phyloP scores from a whole-genome alignment of 2,888 invertebrate genomes.

The Macrosoma leucophasiata region DNA sequence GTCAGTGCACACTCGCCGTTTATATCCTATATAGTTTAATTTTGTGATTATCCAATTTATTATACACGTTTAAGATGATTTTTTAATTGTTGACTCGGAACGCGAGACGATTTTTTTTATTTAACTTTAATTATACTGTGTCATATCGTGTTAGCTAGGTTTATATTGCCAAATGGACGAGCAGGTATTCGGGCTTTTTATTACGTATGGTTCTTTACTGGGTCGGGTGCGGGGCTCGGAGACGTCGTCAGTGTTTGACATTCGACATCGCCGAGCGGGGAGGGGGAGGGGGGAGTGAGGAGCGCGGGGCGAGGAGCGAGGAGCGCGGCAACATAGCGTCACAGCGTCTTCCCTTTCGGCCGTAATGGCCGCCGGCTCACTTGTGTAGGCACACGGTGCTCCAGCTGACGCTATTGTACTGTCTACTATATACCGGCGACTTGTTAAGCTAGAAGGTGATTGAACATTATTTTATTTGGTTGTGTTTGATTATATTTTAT shows the following conservation, averaged over 20 bases:
- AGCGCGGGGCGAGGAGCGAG: too few relatives aligned
- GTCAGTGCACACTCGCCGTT: constrained; percentile 19
- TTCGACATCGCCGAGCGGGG: too few relatives aligned
- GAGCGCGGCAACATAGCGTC: too few relatives aligned
- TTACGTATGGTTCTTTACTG: constrained; percentile 18
- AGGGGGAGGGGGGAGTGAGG: too few relatives aligned
- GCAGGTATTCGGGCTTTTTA: constrained; percentile 7
- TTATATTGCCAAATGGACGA: constrained; percentile 2
- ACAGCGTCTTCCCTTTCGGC: too few relatives aligned
- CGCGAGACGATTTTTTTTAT: constrained; percentile 30
- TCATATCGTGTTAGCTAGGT: constrained; percentile 45
- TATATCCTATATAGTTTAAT: constrained; percentile 29
- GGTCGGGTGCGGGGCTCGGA: constrained; percentile 4
- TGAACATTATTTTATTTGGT: too few relatives aligned
- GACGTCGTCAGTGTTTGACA: constrained; percentile 11
- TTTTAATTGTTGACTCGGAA: constrained; percentile 44
- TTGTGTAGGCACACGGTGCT: constrained; percentile 12
- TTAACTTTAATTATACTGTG: constrained; percentile 31
- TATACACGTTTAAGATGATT: constrained; percentile 25
- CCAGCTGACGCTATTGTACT: too few relatives aligned
- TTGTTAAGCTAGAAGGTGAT: too few relatives aligned
- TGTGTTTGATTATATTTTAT: too few relatives aligned
- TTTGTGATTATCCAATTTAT: constrained; percentile 28
- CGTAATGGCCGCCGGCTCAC: too few relatives aligned
- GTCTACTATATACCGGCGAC: too few relatives aligned